A percentile compares a stretch with the other conserved stretches of the same genome.
Conservation (phyloP, 2,113 vertebrate species). For the Leiothrix lutea region DNA sequence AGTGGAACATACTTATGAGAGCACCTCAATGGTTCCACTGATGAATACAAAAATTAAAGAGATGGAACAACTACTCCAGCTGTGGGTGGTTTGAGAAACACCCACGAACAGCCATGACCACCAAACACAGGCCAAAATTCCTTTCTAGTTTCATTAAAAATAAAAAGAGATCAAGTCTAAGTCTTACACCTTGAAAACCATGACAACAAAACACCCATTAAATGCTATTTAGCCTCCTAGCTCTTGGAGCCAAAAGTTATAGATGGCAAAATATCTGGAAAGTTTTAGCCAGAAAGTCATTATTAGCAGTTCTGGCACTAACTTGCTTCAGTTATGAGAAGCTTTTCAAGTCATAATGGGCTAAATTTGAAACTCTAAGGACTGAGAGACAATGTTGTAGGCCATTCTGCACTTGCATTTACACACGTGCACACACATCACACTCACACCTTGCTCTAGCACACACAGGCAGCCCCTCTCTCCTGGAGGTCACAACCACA, state of each 20-base stretch:
- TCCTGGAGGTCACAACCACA: not conserved
- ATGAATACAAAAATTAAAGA: not conserved
- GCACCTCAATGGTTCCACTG: not conserved
- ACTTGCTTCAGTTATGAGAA: not conserved
- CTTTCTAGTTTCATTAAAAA: not conserved
- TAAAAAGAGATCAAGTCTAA: not conserved
- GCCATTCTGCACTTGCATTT: not conserved
- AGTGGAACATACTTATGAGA: not conserved
- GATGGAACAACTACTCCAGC: not conserved
- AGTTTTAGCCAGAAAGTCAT: not conserved
- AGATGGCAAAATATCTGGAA: not conserved
- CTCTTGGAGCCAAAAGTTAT: not conserved
- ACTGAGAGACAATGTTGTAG: fast-evolving
- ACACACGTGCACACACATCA: not conserved
- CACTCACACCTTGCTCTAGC: not conserved
- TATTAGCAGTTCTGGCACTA: not conserved
- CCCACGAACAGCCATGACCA: not conserved
- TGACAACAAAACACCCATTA: not conserved
- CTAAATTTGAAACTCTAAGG: not conserved
- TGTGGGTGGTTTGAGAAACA: not conserved
- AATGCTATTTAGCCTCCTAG: not conserved
- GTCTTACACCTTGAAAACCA: not conserved
- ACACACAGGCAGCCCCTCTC: not conserved
- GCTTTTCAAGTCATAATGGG: not conserved
- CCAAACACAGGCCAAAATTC: not conserved